Evolutionary conservation across 2,888 invertebrate genomes (phyloP).

Genomic region (Exocentrus adspersus): DNA sequence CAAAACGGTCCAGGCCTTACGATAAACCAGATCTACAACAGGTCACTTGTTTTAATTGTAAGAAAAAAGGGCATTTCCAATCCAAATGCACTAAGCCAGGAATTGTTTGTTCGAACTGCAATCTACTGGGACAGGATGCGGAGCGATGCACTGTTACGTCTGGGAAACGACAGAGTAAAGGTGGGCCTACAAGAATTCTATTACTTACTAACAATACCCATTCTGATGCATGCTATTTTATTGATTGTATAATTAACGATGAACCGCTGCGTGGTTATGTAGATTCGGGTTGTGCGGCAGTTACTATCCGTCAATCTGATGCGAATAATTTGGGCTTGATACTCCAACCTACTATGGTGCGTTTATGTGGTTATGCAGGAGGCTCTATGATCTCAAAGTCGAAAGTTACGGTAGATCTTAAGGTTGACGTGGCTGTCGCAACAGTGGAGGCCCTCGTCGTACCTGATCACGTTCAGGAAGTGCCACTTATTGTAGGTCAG

Average conservation of each 20-base stretch:
- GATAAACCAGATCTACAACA: too few relatives aligned
- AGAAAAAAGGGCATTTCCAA: too few relatives aligned
- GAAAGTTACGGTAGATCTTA: conserved; percentile 22
- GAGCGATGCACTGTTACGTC: too few relatives aligned
- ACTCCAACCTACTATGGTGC: neutral
- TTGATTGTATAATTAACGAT: conserved; percentile 35
- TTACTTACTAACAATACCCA: neutral
- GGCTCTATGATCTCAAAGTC: conserved; percentile 21
- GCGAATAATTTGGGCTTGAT: neutral
- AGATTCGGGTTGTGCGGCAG: conserved; percentile 35
- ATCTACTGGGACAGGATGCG: too few relatives aligned
- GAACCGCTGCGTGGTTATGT: conserved; percentile 33
- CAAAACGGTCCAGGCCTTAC: too few relatives aligned
- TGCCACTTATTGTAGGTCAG: conserved; percentile 40
- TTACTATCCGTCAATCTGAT: conserved; percentile 22
- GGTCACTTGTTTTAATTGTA: too few relatives aligned
- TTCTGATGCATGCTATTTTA: conserved; percentile 31
- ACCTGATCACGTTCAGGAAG: conserved; percentile 35
- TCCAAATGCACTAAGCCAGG: too few relatives aligned
- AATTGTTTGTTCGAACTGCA: too few relatives aligned
- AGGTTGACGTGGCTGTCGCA: conserved; percentile 30
- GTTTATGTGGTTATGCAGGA: conserved; percentile 28
- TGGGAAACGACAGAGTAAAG: neutral
- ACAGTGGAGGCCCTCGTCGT: conserved; percentile 36
- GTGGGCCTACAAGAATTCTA: conserved; percentile 26